phyloP scores from a whole-genome alignment of 2,797 vertebrate species.

The Limosa lapponica region DNA sequence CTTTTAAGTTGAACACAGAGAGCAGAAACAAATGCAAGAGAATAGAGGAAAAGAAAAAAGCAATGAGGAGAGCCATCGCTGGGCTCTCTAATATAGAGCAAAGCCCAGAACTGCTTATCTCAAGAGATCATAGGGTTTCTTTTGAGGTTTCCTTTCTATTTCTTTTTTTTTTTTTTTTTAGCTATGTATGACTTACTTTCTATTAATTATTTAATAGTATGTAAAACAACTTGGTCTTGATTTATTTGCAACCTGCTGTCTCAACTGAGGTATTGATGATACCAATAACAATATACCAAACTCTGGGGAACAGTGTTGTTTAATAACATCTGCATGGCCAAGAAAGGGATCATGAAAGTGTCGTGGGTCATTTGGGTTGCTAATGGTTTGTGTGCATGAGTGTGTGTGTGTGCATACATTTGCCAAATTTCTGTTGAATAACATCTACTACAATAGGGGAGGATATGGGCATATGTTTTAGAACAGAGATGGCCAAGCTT shows the following conservation, averaged over 20 bases:
- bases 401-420: not conserved
- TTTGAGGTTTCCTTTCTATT: not conserved
- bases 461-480: not conserved
- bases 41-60: not conserved
- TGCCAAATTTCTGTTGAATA: not conserved
- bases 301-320: not conserved
- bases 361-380: not conserved
- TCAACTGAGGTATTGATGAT: not conserved
- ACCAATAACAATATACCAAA: not conserved
- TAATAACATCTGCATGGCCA: not conserved
- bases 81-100: not conserved
- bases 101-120: not conserved
- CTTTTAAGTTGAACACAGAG: not conserved
- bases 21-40: not conserved
- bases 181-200: not conserved
- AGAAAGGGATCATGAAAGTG: not conserved
- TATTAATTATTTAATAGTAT: not conserved
- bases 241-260: not conserved
- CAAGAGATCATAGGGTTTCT: not conserved
- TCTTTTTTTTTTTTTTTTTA: not conserved
- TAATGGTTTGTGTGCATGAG: not conserved
- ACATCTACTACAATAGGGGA: not conserved
- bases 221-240: not conserved
- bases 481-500: not conserved
- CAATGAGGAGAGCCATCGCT: fast-evolving